Evolutionary conservation across 2,797 vertebrate species (phyloP).

Genomic region (Scomberomorus guttatus): DNA sequence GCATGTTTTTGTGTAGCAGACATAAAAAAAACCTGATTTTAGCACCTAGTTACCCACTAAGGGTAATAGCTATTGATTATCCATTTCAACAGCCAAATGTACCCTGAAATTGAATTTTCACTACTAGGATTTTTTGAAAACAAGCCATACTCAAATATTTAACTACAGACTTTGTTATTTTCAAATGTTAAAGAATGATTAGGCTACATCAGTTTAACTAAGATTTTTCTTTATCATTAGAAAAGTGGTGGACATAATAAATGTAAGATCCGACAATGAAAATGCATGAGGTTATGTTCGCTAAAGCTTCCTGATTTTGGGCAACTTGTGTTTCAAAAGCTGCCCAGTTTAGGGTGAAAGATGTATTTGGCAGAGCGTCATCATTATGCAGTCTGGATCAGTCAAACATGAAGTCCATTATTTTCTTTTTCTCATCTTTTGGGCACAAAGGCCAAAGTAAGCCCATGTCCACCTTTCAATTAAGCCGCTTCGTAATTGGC

Average conservation of each 20-base stretch:
- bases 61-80: conserved; percentile 12
- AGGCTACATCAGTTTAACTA: conserved; percentile 2
- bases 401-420: conserved; percentile 38
- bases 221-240: neutral
- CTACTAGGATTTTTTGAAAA: conserved; percentile 1
- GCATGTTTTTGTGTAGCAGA: conserved; percentile 10
- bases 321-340: conserved; percentile 15
- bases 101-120: conserved; percentile 10
- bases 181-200: conserved; percentile 19
- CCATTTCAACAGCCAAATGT: conserved; percentile 12
- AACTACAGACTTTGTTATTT: conserved; percentile 2
- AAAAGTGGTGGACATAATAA: neutral
- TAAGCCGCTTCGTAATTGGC: conserved; percentile 58
- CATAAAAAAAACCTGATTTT: conserved; percentile 22
- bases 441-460: conserved; percentile 32
- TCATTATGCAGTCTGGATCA: conserved; percentile 25
- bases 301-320: conserved; percentile 19
- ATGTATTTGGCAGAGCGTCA: conserved; percentile 16
- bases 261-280: neutral
- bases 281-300: conserved; percentile 15
- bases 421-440: conserved; percentile 40
- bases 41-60: neutral
- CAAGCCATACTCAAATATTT: neutral
- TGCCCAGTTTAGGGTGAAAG: conserved; percentile 15
- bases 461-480: conserved; percentile 59